Percentiles rank a stretch among this genome's conserved stretches.
Conservation (phyloP, 2,888 invertebrate genomes). For the Mactromeris polynyma region DNA sequence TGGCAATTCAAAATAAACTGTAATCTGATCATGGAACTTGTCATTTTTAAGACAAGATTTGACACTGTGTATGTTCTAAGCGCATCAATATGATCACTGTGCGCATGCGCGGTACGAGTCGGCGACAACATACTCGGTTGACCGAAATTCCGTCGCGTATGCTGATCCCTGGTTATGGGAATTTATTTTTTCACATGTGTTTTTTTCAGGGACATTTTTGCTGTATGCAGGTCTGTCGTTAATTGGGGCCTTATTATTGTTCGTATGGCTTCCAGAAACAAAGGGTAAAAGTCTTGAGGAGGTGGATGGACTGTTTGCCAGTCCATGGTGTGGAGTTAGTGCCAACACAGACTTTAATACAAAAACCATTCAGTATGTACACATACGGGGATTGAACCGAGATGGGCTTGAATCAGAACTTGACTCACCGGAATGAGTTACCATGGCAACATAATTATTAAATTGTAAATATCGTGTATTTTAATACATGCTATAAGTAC, state of each 20-base stretch:
- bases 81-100: no score
- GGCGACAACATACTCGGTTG: no score
- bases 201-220: constrained; percentile 88
- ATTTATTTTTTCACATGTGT: neutral
- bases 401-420: constrained; percentile 86
- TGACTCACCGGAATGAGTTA: constrained; percentile 82
- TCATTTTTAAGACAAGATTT: no score
- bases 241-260: constrained; percentile 85
- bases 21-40: no score
- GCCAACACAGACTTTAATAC: constrained; percentile 79
- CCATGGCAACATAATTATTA: neutral
- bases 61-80: no score
- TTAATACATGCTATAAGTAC: neutral
- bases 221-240: constrained; percentile 88
- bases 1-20: no score
- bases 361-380: constrained; percentile 88
- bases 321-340: constrained; percentile 79
- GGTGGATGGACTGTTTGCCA: constrained; percentile 88
- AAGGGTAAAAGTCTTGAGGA: constrained; percentile 89
- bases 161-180: no score
- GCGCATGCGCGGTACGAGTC: no score
- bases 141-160: no score
- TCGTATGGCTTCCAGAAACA: constrained; percentile 89
- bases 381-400: constrained; percentile 88
- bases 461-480: neutral